A percentile compares a stretch with the other conserved stretches of the same genome.
phyloP scores from a whole-genome alignment of 2,888 invertebrate genomes.

The Itoplectis maculator region DNA sequence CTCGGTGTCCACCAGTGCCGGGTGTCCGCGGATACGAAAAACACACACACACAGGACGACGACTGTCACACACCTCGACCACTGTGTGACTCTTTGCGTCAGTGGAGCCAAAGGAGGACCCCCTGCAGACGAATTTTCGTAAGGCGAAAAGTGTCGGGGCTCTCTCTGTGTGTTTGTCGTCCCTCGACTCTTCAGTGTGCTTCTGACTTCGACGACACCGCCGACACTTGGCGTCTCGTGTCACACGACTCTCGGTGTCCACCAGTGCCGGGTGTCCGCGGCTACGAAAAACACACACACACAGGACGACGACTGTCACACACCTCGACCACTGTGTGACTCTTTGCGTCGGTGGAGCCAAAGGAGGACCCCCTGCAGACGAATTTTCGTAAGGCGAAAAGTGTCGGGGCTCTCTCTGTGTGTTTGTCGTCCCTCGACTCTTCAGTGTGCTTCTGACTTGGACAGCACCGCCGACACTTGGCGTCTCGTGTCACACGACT shows the following conservation, averaged over 20 bases:
- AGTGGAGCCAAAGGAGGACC: too few species aligned
- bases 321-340: too few species aligned
- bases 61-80: too few species aligned
- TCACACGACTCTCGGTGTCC: neutral
- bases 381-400: too few species aligned
- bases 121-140: too few species aligned
- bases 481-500: conserved; percentile 4
- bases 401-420: too few species aligned
- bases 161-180: neutral
- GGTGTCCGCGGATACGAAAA: conserved; percentile 19
- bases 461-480: neutral
- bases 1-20: conserved; percentile 8
- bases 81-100: too few species aligned
- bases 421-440: neutral
- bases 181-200: neutral
- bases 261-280: conserved; percentile 20
- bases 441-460: neutral
- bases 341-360: too few species aligned
- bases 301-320: neutral
- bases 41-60: neutral
- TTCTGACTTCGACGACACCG: neutral
- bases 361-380: too few species aligned
- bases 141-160: too few species aligned
- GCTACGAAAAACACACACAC: conserved; percentile 1
- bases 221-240: neutral